Conservation (phyloP, 2,797 vertebrate species). For the Mormyrus hasselquistii region DNA sequence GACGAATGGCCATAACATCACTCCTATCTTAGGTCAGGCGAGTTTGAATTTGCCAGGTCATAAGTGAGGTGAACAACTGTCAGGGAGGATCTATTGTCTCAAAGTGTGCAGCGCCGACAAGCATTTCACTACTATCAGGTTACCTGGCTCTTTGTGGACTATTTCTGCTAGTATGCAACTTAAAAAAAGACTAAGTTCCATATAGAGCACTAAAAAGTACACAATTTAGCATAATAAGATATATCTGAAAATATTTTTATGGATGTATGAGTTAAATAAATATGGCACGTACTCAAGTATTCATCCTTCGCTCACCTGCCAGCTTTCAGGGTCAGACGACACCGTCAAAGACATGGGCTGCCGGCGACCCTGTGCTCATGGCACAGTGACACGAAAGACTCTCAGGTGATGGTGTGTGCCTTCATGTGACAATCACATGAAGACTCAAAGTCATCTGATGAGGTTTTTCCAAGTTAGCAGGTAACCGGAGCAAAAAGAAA, state of each 20-base stretch:
- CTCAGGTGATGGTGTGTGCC: neutral
- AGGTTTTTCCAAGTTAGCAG: neutral
- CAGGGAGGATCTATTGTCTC: neutral
- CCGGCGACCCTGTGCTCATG: neutral
- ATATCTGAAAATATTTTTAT: neutral
- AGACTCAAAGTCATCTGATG: neutral
- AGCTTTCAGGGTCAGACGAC: neutral
- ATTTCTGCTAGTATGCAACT: neutral
- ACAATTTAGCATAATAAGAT: neutral
- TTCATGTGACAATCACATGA: neutral
- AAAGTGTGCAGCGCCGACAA: neutral
- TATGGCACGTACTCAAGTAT: neutral
- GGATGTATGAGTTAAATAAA: neutral
- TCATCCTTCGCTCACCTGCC: neutral
- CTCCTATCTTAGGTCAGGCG: neutral
- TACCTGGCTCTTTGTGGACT: neutral
- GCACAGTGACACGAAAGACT: neutral
- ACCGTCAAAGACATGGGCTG: neutral
- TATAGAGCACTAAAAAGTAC: neutral
- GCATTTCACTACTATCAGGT: neutral
- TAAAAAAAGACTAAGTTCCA: neutral
- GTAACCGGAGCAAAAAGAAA: neutral
- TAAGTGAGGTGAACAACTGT: neutral
- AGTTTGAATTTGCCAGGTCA: neutral
- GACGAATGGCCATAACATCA: neutral